Evolutionary conservation across 2,797 vertebrate species (phyloP).

Genomic region (Tamandua tetradactyla): DNA sequence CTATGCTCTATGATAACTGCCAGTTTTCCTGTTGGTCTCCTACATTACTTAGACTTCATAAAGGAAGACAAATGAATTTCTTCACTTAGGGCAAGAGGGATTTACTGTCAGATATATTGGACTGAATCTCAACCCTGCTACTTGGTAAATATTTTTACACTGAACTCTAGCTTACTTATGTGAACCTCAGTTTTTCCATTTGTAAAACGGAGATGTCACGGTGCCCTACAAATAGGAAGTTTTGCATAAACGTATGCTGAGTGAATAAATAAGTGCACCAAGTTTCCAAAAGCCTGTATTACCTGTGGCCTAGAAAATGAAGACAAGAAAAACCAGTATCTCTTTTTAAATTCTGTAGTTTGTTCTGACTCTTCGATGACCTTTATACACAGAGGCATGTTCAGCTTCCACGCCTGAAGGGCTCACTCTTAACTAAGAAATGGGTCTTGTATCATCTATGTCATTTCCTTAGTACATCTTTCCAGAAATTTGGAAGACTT

Average conservation of each 20-base stretch:
- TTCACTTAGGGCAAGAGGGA: neutral
- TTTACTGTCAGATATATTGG: constrained; percentile 4
- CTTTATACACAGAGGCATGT: neutral
- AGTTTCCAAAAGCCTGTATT: neutral
- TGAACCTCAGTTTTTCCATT: neutral
- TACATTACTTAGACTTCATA: neutral
- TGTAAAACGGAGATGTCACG: neutral
- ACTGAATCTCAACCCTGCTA: neutral
- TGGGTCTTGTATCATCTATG: neutral
- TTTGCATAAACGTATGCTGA: neutral
- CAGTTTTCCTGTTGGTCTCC: neutral
- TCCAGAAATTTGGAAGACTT: constrained; percentile 18
- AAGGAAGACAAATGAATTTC: neutral
- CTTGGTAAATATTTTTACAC: neutral
- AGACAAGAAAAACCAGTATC: neutral
- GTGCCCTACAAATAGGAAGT: neutral
- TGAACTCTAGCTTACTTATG: neutral
- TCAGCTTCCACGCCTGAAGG: neutral
- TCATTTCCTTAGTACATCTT: neutral
- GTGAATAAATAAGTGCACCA: neutral
- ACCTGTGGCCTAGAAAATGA: neutral
- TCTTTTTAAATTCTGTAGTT: neutral
- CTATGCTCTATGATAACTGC: neutral
- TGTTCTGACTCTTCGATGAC: neutral
- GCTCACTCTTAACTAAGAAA: constrained; percentile 12